phyloP scores from a whole-genome alignment of 2,113 vertebrate genomes.

The Tretioscincus oriximinensis region DNA sequence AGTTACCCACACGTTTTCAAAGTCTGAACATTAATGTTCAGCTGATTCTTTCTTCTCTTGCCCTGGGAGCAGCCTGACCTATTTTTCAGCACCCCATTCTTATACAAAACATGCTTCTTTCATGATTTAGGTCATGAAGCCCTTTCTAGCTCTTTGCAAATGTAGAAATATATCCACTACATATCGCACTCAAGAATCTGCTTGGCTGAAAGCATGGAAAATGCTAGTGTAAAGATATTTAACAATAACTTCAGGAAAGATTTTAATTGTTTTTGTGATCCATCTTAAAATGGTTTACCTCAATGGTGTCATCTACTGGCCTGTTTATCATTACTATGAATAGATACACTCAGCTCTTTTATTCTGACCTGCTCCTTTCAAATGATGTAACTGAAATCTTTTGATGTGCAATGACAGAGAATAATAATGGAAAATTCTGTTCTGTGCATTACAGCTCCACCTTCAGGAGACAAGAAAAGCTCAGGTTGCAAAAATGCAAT shows the following conservation, averaged over 20 bases:
- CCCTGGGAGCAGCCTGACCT: slow-evolving; percentile 35
- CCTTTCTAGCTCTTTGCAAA: not conserved
- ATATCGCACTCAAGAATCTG: not conserved
- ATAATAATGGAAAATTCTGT: not conserved
- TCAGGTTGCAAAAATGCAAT: not conserved
- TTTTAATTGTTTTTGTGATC: not conserved
- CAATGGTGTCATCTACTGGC: slow-evolving; percentile 1
- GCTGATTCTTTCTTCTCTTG: not conserved
- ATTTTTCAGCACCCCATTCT: slow-evolving; percentile 13
- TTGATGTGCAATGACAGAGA: not conserved
- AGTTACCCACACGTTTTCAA: not conserved
- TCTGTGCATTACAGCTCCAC: not conserved
- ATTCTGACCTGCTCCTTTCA: fast-evolving
- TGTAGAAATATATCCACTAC: not conserved
- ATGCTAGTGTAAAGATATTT: slow-evolving; percentile 1
- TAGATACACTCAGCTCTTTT: fast-evolving
- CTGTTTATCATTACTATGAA: fast-evolving
- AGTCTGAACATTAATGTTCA: slow-evolving; percentile 6
- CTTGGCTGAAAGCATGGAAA: not conserved
- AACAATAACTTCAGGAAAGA: not conserved
- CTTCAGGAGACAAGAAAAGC: not conserved
- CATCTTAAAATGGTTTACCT: fast-evolving
- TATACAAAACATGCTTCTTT: not conserved
- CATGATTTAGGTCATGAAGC: not conserved
- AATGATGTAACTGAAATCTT: not conserved